Evolutionary conservation across 2,888 invertebrate genomes (phyloP).

Genomic region (Drosophila aldrichi): DNA sequence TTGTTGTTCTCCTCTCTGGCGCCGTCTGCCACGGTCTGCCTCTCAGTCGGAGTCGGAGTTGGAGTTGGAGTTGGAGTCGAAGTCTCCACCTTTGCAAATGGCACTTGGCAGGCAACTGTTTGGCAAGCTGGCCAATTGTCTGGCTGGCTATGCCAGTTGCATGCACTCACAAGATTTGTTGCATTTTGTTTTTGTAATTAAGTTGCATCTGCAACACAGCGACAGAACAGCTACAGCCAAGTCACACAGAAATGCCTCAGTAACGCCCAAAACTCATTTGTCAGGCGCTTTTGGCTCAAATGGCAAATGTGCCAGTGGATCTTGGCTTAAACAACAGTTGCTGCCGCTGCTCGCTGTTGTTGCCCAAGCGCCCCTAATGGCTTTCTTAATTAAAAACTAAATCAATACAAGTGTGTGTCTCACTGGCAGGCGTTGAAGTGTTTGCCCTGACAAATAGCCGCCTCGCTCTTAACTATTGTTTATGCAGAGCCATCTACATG

Average conservation of each 20-base stretch:
- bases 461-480: constrained; percentile 33
- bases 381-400: constrained; percentile 81
- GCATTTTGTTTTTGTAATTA: constrained; percentile 74
- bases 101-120: constrained; percentile 35
- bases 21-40: constrained; percentile 53
- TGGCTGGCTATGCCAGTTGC: constrained; percentile 47
- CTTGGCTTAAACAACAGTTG: constrained; percentile 21
- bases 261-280: constrained; percentile 61
- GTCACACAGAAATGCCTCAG: constrained; percentile 47
- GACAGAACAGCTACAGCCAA: constrained; percentile 10
- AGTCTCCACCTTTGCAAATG: constrained; percentile 24
- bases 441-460: constrained; percentile 29
- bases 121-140: constrained; percentile 75
- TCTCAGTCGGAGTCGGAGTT: constrained; percentile 1
- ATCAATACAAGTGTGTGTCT: constrained; percentile 64
- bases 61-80: not conserved
- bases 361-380: constrained; percentile 73
- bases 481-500: constrained; percentile 14
- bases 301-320: constrained; percentile 50
- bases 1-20: constrained; percentile 52
- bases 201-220: constrained; percentile 68
- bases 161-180: constrained; percentile 58
- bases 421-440: constrained; percentile 15
- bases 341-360: constrained; percentile 7
- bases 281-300: constrained; percentile 51